phyloP scores from a whole-genome alignment of 2,113 vertebrate species.

The Platysternon megacephalum region DNA sequence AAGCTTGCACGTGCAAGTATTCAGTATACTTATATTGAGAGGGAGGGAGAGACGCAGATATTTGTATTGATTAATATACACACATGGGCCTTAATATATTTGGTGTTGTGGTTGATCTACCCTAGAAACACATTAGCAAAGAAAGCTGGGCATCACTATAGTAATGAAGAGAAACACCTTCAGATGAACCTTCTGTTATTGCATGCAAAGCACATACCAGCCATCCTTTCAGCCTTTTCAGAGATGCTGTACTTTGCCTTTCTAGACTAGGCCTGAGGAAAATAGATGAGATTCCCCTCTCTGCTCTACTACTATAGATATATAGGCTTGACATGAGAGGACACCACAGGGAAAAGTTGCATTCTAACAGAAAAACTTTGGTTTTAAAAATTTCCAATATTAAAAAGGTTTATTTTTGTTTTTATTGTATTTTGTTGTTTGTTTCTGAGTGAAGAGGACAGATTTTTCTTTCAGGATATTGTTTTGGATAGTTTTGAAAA shows the following conservation, averaged over 20 bases:
- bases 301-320: conserved; percentile 5
- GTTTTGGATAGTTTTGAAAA: background rate
- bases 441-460: background rate
- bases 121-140: conserved; percentile 26
- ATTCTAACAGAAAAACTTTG: background rate
- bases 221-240: conserved; percentile 50
- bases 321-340: background rate
- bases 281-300: conserved; percentile 19
- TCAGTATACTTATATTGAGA: background rate
- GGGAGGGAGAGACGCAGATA: background rate
- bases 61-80: background rate
- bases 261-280: conserved; percentile 32
- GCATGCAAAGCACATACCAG: conserved; percentile 54
- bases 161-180: conserved; percentile 53
- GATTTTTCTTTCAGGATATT: background rate
- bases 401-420: background rate
- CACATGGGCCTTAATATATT: conserved; percentile 17
- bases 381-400: conserved; percentile 1
- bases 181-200: conserved; percentile 37
- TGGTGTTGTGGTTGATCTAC: conserved; percentile 9
- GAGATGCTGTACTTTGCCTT: conserved; percentile 21
- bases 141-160: conserved; percentile 43
- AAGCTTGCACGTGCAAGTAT: background rate
- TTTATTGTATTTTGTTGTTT: background rate
- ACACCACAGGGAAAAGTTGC: background rate